These are phyloP conservation scores for Bubo blakistoni DNA, from an alignment of 2,113 vertebrate species.

Conservation along the genomic window DNA sequence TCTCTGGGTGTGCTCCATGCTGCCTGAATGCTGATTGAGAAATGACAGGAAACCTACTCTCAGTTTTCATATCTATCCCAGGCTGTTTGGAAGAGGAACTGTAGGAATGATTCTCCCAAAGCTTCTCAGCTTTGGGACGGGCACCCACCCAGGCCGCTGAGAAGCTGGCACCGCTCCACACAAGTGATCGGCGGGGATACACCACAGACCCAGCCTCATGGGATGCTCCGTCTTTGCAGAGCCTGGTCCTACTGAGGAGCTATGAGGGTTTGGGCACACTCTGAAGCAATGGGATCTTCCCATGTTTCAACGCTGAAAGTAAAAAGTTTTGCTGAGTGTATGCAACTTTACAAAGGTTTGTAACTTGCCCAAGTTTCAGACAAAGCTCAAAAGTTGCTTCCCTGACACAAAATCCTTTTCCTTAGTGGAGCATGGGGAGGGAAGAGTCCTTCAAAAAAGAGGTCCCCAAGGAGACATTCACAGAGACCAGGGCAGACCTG, in stretches of 20 bases:
- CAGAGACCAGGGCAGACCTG: background rate
- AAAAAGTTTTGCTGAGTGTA: background rate
- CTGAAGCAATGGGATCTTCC: rapidly evolving
- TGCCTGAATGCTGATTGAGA: background rate
- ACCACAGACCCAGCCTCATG: rapidly evolving
- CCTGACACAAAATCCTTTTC: background rate
- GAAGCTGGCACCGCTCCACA: background rate
- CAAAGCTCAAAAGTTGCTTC: background rate
- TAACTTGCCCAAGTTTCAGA: background rate
- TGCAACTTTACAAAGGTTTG: background rate
- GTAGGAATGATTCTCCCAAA: background rate
- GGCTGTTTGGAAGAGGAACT: background rate
- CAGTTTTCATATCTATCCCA: background rate
- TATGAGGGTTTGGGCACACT: background rate
- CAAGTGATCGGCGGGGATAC: rapidly evolving
- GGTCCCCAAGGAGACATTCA: background rate
- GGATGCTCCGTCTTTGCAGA: background rate
- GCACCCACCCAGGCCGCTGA: background rate
- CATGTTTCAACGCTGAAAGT: background rate
- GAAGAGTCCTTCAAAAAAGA: background rate
- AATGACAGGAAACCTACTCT: background rate
- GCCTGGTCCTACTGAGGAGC: background rate
- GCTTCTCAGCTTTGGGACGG: background rate
- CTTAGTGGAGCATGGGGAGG: background rate
- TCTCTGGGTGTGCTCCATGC: rapidly evolving